Evolutionary conservation across 1,140 invertebrate genomes (phyloP).

Genomic region (Drosophila ironensis): DNA sequence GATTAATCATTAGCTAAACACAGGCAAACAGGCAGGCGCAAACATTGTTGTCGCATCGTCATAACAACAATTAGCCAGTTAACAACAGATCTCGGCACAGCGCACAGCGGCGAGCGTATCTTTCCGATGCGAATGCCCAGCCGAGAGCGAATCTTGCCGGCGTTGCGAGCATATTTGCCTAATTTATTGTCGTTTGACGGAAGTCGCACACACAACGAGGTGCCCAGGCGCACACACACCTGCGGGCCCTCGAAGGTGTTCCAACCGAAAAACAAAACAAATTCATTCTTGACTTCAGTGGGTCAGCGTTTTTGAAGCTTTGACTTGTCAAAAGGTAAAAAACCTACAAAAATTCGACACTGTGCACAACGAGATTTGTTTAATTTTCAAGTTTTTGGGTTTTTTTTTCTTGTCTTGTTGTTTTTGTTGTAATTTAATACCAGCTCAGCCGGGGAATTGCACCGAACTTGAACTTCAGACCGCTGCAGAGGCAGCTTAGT

Average conservation of each 20-base stretch:
- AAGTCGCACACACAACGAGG: slow-evolving; percentile 46
- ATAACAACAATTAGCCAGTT: slow-evolving; percentile 9
- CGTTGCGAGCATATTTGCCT: slow-evolving; percentile 52
- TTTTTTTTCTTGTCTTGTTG: not conserved
- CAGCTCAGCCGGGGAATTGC: slow-evolving; percentile 64
- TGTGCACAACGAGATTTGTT: slow-evolving; percentile 37
- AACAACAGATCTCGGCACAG: not conserved
- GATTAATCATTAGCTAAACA: slow-evolving; percentile 67
- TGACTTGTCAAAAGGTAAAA: slow-evolving; percentile 25
- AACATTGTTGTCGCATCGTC: slow-evolving; percentile 16
- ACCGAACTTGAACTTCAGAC: slow-evolving; percentile 78
- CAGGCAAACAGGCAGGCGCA: slow-evolving; percentile 32
- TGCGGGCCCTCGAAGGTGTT: slow-evolving; percentile 41
- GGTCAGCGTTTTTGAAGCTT: slow-evolving; percentile 46
- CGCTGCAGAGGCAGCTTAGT: slow-evolving; percentile 52
- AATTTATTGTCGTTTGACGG: slow-evolving; percentile 77
- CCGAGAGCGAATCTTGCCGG: slow-evolving; percentile 24
- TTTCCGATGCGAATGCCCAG: slow-evolving; percentile 19
- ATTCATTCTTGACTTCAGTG: slow-evolving; percentile 77
- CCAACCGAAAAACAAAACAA: slow-evolving; percentile 59
- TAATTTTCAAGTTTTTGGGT: slow-evolving; percentile 40
- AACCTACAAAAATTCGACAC: not conserved
- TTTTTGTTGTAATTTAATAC: too few relatives aligned
- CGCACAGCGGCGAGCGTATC: slow-evolving; percentile 13
- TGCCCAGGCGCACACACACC: slow-evolving; percentile 1